A percentile compares a stretch with the other conserved stretches of the same genome.
Conservation (phyloP, 1,140 invertebrate species). For the Eumeta japonica region DNA sequence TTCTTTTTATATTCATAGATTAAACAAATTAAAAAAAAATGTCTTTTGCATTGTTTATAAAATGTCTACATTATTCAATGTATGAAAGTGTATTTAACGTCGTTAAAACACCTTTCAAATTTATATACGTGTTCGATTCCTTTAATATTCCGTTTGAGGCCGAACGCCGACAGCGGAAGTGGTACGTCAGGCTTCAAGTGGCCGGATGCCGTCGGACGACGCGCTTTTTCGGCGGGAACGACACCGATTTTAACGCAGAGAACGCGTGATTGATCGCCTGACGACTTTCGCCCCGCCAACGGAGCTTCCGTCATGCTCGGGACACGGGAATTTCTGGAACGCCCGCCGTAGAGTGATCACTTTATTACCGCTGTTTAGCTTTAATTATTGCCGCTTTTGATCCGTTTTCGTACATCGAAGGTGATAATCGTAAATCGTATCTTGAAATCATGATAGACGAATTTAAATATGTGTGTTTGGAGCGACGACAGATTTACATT, state of each 20-base stretch:
- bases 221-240: slow-evolving; percentile 19
- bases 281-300: slow-evolving; percentile 6
- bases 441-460: no score
- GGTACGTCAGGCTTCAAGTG: slow-evolving; percentile 18
- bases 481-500: no score
- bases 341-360: slow-evolving; percentile 6
- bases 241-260: slow-evolving; percentile 21
- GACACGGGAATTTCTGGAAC: slow-evolving; percentile 9
- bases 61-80: no score
- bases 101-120: no score
- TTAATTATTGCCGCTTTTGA: slow-evolving; percentile 2
- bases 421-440: neutral
- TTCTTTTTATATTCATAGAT: no score
- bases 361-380: slow-evolving; percentile 6
- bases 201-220: slow-evolving; percentile 26
- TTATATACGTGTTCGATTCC: no score
- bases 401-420: neutral
- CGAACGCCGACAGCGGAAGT: slow-evolving; percentile 23
- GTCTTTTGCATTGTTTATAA: no score
- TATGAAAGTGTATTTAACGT: neutral
- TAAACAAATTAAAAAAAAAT: no score
- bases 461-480: no score
- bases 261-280: slow-evolving; percentile 21
- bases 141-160: neutral
- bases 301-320: neutral